Evolutionary conservation across 2,113 vertebrate species (phyloP).

Genomic region (Antechinus stuartii): DNA sequence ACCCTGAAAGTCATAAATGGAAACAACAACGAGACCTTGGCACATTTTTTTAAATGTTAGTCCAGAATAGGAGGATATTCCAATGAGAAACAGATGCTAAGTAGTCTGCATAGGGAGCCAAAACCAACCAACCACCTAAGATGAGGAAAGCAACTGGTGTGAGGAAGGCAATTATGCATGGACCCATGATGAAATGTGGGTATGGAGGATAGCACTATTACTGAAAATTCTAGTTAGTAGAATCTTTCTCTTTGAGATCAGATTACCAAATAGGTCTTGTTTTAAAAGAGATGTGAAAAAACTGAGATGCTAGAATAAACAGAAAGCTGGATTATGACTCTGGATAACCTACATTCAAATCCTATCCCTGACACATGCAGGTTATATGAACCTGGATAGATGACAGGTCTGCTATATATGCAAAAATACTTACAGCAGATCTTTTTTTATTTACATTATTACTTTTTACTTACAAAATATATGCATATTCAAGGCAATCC

Average conservation of each 20-base stretch:
- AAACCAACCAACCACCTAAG: constrained; percentile 22
- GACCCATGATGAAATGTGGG: not conserved
- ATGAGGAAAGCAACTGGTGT: not conserved
- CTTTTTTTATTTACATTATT: not conserved
- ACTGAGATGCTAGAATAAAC: not conserved
- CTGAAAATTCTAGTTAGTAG: not conserved
- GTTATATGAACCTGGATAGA: not conserved
- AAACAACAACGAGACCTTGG: constrained; percentile 19
- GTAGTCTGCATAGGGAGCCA: not conserved
- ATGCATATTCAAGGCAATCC: too few species aligned
- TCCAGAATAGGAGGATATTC: not conserved
- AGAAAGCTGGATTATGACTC: not conserved
- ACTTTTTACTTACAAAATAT: too few species aligned
- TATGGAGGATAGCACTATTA: not conserved
- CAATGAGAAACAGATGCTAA: not conserved
- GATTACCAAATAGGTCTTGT: not conserved
- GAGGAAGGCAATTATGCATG: constrained; percentile 19
- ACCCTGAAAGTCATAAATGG: constrained; percentile 12
- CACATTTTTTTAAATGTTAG: not conserved
- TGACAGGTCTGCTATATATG: not conserved
- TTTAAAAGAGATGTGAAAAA: constrained; percentile 1
- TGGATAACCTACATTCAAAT: not conserved
- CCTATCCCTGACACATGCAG: not conserved
- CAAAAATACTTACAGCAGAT: not conserved
- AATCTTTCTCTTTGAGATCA: not conserved